Percentiles rank a stretch among this genome's conserved stretches.
Conservation (phyloP, 2,888 invertebrate species). For the Gonocerus acuteangulatus region DNA sequence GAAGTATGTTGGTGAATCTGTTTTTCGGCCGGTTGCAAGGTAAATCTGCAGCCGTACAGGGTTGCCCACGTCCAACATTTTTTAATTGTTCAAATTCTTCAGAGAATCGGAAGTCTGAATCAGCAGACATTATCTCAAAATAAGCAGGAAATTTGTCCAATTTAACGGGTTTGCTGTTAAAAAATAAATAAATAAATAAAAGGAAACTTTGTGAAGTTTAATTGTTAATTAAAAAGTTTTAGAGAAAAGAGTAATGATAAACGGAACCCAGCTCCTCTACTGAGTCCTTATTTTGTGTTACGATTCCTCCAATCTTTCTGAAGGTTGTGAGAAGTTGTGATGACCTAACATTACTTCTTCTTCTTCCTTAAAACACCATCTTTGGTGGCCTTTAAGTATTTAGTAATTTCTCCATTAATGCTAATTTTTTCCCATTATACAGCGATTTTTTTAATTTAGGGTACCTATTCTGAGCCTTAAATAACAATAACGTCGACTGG, state of each 20-base stretch:
- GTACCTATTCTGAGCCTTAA: too few relatives aligned
- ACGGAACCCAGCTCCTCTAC: neutral
- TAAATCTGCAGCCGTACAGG: conserved; percentile 86
- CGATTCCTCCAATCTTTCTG: too few relatives aligned
- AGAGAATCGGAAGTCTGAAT: conserved; percentile 93
- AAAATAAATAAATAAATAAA: conserved; percentile 21
- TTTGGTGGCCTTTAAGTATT: too few relatives aligned
- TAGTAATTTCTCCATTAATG: too few relatives aligned
- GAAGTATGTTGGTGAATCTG: conserved; percentile 96
- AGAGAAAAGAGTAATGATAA: neutral
- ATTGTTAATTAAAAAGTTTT: neutral
- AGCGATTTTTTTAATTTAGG: too few relatives aligned
- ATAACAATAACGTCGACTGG: too few relatives aligned
- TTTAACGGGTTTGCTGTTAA: conserved; percentile 65
- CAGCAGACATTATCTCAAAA: conserved; percentile 90
- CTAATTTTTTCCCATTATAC: too few relatives aligned
- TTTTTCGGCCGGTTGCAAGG: conserved; percentile 97
- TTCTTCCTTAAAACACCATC: too few relatives aligned
- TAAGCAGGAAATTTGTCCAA: conserved; percentile 86
- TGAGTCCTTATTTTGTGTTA: too few relatives aligned
- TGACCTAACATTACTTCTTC: too few relatives aligned
- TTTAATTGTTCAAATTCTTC: conserved; percentile 98
- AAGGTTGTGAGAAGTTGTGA: too few relatives aligned
- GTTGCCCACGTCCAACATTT: conserved; percentile 86
- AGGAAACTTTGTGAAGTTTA: neutral